These are phyloP conservation scores for Microcebus murinus DNA, from an alignment of 2,113 vertebrate species.

Conservation along the genomic window DNA sequence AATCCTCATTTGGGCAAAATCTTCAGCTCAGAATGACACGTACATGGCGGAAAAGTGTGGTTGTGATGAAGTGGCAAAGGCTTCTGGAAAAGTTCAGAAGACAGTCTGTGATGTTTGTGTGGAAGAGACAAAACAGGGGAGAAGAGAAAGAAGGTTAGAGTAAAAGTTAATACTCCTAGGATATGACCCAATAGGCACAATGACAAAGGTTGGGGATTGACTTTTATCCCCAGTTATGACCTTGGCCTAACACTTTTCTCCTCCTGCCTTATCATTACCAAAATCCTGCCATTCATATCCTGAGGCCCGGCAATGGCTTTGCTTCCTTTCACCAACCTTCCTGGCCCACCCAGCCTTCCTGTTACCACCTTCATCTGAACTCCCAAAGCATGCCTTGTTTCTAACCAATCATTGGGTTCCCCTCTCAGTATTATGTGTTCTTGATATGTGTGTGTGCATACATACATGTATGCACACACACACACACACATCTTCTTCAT, in stretches of 20 bases:
- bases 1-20: background rate
- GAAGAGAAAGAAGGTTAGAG: background rate
- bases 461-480: fast-evolving
- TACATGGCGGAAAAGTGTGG: background rate
- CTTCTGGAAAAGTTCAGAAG: background rate
- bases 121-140: background rate
- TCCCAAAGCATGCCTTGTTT: background rate
- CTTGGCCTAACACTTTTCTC: background rate
- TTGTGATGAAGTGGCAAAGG: background rate
- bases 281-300: background rate
- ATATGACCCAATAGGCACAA: background rate
- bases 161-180: background rate
- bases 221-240: background rate
- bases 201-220: background rate
- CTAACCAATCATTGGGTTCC: background rate
- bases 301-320: background rate
- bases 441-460: background rate
- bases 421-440: background rate
- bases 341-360: background rate
- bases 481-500: background rate
- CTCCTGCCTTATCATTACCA: background rate
- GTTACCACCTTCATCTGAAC: too few relatives aligned
- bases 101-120: background rate
- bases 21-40: background rate
- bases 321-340: background rate